Evolutionary conservation across 1,140 invertebrate genomes (phyloP), one percentile per base, ranked within the genome.

Genomic region (Drusus annulatus): DNA sequence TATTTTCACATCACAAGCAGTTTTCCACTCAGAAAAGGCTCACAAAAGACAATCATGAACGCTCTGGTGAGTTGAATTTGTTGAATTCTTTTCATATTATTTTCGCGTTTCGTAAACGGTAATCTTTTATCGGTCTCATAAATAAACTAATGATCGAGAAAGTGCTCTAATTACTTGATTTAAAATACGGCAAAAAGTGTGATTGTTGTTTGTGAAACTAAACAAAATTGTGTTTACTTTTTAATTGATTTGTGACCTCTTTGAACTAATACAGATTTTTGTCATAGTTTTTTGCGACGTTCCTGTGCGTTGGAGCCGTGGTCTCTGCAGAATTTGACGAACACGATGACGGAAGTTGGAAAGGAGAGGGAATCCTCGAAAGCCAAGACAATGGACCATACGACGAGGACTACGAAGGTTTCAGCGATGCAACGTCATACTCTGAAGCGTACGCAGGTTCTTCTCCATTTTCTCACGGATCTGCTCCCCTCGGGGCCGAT

Each of bases 11-110:
- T 76, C 81, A 83, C 36, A 78, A 83, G 78, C 81, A 83, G 81
- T 83, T 83, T 83, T 83, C 81, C 65, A 54, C 23, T 65, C 36
- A 77, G 81, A 83, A 83, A 83, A 83, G 81, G 81, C 81, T 83
- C 52, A 17, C 36, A 69, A 36, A 7, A 69, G 21, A 45, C 21
- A 45, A 69, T 69, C 71, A 83, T 83, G 81, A 80, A 83, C 54
- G 23, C 75, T 17, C 19, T 80, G 74, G 78, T 83, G 23, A 80
- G 78, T 81, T 19, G 21, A 68, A 71, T 45, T 45, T 13, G 31
- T 36, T 0, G 8, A 36, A 36, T 36, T 36, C 31, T 36, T 36
- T 36, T 2, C 4, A 36, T 45, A 13, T 13, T 0, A 45, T 1
- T 13, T 1, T 1, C 0, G 0, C 4, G 31, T 36, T 7, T 36